Evolutionary conservation across 2,113 vertebrate genomes (phyloP), one percentile per base, ranked within the genome.

Genomic region (Cephalopholis sonnerati): DNA sequence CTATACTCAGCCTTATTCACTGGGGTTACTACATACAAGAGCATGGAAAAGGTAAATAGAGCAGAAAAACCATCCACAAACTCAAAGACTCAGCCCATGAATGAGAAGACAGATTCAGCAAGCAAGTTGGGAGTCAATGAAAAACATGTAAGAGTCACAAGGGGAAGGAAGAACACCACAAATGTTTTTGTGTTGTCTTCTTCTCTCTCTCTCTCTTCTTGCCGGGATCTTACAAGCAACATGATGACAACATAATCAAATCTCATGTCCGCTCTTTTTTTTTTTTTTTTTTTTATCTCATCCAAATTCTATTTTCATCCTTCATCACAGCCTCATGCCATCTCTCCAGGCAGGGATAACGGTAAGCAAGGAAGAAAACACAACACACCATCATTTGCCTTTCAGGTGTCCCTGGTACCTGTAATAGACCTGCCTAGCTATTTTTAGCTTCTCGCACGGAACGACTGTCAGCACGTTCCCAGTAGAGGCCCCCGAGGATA

Each of bases 341-440:
- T 50, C 64, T 32, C 63, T 74, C 12, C 11, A 2, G 54, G 62
- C 58, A 24, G 58, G 75, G 29, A 70, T 36, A 61, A 63, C 25
- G 29, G 53, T 29, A 53, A 81, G 51, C 27, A 46, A 68, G 55
- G 24, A 74, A 36, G 25, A 69, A 74, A 77, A 73, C 64, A 67
- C 68, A 82, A 58, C 78, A 48, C 75, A 68, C 44, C 74, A 80
- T 81, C 46, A 44, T 85, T 90, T 81, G 93, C 90, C 92, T 92
- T 92, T 87, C 90, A 92, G 89, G 87, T 91, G 93, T 88, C 91
- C 77, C 84, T 51, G 64, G 64, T 93, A 94, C 92, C 89, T 94
- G 91, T 69, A 92, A 92, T 83, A 91, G 76, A 87, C 81, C 88
- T 81, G 32, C 8, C 51, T 2, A 1, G 41, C 82, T 93, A 94